These are phyloP conservation scores for Dasyprocta punctata DNA, from an alignment of 2,113 vertebrate species.

Conservation along the genomic window DNA sequence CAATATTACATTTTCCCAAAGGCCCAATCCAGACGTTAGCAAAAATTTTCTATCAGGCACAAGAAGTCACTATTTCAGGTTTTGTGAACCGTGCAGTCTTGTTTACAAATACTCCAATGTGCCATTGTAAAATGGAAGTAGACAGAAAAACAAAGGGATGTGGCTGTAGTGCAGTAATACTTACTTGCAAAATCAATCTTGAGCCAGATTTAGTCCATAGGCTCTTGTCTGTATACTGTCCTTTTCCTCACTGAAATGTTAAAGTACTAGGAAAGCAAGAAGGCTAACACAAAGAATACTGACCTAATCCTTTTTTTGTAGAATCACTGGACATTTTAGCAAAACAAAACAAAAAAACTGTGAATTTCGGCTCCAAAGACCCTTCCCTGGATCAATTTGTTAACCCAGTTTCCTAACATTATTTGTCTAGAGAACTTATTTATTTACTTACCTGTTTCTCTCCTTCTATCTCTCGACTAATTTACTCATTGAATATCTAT, in stretches of 20 bases:
- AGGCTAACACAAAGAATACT: neutral
- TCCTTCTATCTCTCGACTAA: neutral
- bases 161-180: neutral
- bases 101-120: neutral
- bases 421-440: neutral
- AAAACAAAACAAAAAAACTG: neutral
- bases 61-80: neutral
- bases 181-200: conserved; percentile 2
- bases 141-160: neutral
- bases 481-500: neutral
- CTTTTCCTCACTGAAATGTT: neutral
- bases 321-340: neutral
- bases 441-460: neutral
- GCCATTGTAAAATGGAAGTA: neutral
- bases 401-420: neutral
- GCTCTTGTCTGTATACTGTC: neutral
- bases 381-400: neutral
- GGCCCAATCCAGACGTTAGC: neutral
- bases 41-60: neutral
- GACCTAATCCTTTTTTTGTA: neutral
- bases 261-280: neutral
- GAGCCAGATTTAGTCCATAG: neutral
- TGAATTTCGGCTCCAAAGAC: neutral
- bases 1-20: neutral
- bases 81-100: neutral